Conservation (phyloP, 2,113 vertebrate species). For the Eupsittula cactorum region DNA sequence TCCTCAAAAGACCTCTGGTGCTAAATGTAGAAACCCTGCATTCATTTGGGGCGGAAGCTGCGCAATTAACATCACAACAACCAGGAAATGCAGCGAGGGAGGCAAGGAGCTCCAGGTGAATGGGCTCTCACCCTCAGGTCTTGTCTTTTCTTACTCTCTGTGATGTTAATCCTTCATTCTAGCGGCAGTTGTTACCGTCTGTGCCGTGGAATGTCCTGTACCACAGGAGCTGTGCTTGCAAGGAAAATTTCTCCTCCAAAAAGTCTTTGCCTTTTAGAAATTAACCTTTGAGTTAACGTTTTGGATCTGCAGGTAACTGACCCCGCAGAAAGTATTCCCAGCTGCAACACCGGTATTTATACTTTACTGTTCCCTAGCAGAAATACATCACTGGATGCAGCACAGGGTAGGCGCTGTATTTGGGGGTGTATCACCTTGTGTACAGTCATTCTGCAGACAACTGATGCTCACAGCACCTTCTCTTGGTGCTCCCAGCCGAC, state of each 20-base stretch:
- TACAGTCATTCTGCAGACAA: not conserved
- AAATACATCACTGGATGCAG: not conserved
- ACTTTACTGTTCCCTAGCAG: not conserved
- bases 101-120: not conserved
- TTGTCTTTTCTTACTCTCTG: not conserved
- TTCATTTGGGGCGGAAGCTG: not conserved
- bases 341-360: not conserved
- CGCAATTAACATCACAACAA: slow-evolving; percentile 26
- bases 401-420: not conserved
- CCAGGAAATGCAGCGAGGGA: not conserved
- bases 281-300: not conserved
- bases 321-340: not conserved
- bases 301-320: not conserved
- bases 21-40: not conserved
- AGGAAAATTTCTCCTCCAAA: not conserved
- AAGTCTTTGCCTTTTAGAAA: not conserved
- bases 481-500: not conserved
- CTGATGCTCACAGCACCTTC: not conserved
- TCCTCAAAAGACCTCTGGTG: not conserved
- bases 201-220: too few species aligned
- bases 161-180: not conserved
- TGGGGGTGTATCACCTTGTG: not conserved
- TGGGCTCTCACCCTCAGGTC: accelerated
- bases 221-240: not conserved
- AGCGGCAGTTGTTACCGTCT: not conserved